Conservation (phyloP, 1,140 invertebrate species). For the Aplysia californica region DNA sequence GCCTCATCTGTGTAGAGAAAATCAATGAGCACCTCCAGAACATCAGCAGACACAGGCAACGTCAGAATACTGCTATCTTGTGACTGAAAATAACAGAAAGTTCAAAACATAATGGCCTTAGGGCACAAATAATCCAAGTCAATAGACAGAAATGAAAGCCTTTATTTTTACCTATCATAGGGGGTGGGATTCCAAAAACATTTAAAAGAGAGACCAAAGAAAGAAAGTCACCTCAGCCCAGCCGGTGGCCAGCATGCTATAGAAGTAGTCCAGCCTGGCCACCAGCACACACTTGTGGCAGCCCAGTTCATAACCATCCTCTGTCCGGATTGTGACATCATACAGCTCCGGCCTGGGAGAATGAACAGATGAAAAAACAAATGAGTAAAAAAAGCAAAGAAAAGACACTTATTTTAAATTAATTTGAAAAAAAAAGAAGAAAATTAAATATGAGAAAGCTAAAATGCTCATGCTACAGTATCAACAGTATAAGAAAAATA, state of each 20-base stretch:
- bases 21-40: constrained; percentile 74
- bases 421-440: background rate
- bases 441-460: constrained; percentile 1
- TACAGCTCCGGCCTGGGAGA: constrained; percentile 69
- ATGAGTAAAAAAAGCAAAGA: background rate
- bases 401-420: background rate
- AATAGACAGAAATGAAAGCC: too few species aligned
- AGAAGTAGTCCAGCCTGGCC: constrained; percentile 80
- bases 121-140: too few species aligned
- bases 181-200: too few species aligned
- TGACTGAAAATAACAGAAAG: too few species aligned
- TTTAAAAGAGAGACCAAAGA: too few species aligned
- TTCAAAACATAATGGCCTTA: too few species aligned
- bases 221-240: constrained; percentile 75
- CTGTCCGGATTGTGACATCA: constrained; percentile 69
- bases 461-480: too few species aligned
- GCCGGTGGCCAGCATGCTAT: constrained; percentile 77
- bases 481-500: too few species aligned
- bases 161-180: too few species aligned
- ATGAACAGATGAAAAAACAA: background rate
- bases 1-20: constrained; percentile 78
- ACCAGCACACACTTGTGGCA: constrained; percentile 82
- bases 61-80: too few species aligned
- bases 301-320: constrained; percentile 72
- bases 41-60: constrained; percentile 69